Base-by-base conservation (phyloP, 2,888 invertebrate genomes). In the Pyralis farinalis region DNA sequence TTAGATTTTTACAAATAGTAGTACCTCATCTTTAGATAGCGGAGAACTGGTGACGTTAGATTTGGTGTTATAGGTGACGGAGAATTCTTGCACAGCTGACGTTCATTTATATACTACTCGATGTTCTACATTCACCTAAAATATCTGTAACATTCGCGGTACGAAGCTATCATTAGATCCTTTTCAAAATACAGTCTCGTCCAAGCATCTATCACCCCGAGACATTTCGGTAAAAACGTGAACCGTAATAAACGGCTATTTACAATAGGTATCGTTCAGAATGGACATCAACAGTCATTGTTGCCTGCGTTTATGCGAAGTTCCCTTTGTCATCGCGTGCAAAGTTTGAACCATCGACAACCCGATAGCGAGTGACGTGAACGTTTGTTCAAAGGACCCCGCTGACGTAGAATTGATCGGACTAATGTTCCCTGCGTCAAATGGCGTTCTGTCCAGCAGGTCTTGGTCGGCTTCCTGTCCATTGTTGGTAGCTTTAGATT, bases 241-340 rank as follows among this genome's bases (percentile, higher is more conserved):
- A 50, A 48, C 47, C 45, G 52, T 49, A 64, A 62, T 58, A 63
- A 59, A 69, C 53, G 54, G 53, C 47, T 34, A 43, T 42, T 44
- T 43, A 71, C 72, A 77, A 76, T 71, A 44, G 62, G 11, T 43
- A 55, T 63, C 62, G 64, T 69, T 69, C 58, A 56, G 62, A 51
- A 59, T 67, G 65, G 63, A 71, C 77, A 70, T 75, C 77, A 75
- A 63, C 57, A 53, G 50, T 71, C 72, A 78, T 85, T 85, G 84
- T 71, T 68, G 63, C 59, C 46, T 49, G 57, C 55, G 63, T 65
- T 73, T 75, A 70, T 69, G 65, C 69, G 59, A 82, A 84, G 83
- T 84, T 82, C 59, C 68, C 60, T 74, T 85, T 83, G 84, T 84
- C 55, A 53, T 55, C 61, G 55, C 61, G 72, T 70, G 25, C 22